Percentiles rank a stretch among this genome's conserved stretches.
phyloP scores from a whole-genome alignment of 2,113 vertebrate genomes.

The Cinclus cinclus region DNA sequence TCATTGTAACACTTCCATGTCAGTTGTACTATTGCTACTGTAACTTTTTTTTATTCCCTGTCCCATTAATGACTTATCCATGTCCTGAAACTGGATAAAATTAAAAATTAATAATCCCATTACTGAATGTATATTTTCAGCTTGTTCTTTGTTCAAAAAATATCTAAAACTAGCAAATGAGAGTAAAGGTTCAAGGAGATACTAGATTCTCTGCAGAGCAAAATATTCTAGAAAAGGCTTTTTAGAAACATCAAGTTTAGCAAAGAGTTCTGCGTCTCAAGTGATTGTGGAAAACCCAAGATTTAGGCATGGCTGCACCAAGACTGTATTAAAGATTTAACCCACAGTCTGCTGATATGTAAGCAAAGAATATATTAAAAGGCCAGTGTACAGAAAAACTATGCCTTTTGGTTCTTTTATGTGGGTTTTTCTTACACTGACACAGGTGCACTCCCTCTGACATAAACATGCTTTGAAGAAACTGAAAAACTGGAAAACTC shows the following conservation, averaged over 20 bases:
- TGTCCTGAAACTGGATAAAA: background rate
- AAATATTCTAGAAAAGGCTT: background rate
- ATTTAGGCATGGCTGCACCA: background rate
- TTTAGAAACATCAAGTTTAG: background rate
- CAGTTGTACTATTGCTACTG: background rate
- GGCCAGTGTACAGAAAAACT: background rate
- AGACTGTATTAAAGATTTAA: background rate
- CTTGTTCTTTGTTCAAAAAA: background rate
- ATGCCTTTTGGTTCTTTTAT: background rate
- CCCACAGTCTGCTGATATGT: background rate
- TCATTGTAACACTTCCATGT: background rate
- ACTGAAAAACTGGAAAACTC: background rate
- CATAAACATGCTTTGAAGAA: rapidly evolving
- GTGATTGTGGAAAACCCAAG: background rate
- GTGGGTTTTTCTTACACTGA: background rate
- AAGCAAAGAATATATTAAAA: background rate
- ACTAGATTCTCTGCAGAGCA: background rate
- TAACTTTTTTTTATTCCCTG: background rate
- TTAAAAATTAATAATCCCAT: background rate
- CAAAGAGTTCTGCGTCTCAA: background rate
- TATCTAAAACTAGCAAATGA: background rate
- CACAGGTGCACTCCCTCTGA: background rate
- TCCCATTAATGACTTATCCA: background rate
- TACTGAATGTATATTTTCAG: background rate
- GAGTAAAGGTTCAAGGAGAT: background rate